A percentile compares a stretch with the other conserved stretches of the same genome.
phyloP scores from a whole-genome alignment of 2,113 vertebrate species.

The Tetraodon nigroviridis region DNA sequence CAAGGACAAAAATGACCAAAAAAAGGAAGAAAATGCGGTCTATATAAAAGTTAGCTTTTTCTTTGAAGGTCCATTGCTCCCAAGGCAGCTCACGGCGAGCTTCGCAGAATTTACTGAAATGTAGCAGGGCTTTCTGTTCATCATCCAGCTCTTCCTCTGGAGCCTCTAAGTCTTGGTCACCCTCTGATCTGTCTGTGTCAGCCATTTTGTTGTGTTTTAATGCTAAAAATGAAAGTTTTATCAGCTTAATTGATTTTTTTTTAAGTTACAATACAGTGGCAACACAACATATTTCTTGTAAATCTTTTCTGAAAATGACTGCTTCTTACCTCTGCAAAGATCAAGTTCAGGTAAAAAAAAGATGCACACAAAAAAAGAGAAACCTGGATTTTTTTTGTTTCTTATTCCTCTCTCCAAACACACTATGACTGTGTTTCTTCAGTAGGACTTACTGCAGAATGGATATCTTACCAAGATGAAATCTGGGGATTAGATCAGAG shows the following conservation, averaged over 20 bases:
- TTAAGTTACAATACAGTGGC: too few relatives aligned
- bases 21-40: conserved; percentile 69
- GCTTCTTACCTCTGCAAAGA: conserved; percentile 41
- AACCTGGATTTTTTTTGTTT: neutral
- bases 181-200: conserved; percentile 31
- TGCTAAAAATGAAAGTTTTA: conserved; percentile 7
- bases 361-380: neutral
- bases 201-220: conserved; percentile 45
- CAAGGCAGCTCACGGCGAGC: conserved; percentile 53
- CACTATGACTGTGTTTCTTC: conserved; percentile 6
- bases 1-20: conserved; percentile 43
- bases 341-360: neutral
- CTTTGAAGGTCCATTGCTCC: conserved; percentile 69
- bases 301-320: too few relatives aligned
- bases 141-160: conserved; percentile 46
- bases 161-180: conserved; percentile 44
- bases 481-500: conserved; percentile 58
- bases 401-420: conserved; percentile 8
- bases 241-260: conserved; percentile 1
- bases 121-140: conserved; percentile 38
- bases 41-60: conserved; percentile 60
- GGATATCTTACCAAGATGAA: conserved; percentile 52
- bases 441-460: conserved; percentile 9
- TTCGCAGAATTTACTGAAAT: conserved; percentile 58
- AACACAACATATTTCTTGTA: too few relatives aligned